A percentile compares a stretch with the other conserved stretches of the same genome.
Conservation (phyloP, 2,113 vertebrate genomes). For the Oceanodroma tethys region DNA sequence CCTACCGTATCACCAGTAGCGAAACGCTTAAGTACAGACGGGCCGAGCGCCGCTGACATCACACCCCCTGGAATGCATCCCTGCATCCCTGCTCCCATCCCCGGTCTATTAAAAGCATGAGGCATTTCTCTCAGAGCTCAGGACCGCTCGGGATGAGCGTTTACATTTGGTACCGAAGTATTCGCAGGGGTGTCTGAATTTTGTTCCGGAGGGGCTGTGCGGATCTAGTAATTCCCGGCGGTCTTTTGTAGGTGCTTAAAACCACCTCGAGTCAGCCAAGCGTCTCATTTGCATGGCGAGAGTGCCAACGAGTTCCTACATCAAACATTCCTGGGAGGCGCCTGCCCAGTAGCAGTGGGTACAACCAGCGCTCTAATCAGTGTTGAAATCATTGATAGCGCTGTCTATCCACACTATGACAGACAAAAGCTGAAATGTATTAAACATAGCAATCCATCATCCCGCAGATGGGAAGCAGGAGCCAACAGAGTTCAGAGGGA, state of each 20-base stretch:
- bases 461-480: slow-evolving; percentile 82
- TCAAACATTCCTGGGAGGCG: slow-evolving; percentile 61
- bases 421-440: slow-evolving; percentile 88
- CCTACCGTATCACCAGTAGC: neutral
- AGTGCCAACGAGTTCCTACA: slow-evolving; percentile 26
- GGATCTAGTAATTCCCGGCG: neutral
- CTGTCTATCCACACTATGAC: slow-evolving; percentile 81
- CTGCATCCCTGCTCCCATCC: neutral
- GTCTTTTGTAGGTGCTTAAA: slow-evolving; percentile 3
- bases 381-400: slow-evolving; percentile 77
- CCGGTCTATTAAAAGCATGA: neutral
- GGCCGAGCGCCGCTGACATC: neutral
- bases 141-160: neutral
- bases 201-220: neutral
- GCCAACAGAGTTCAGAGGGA: slow-evolving; percentile 79
- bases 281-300: neutral
- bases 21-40: neutral
- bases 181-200: neutral
- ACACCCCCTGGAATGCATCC: neutral
- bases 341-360: slow-evolving; percentile 70
- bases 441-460: slow-evolving; percentile 87
- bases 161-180: neutral
- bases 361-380: slow-evolving; percentile 72
- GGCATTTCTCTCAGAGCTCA: neutral
- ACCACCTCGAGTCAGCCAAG: neutral